Evolutionary conservation across 2,888 invertebrate genomes (phyloP).

Genomic region (Alentia gelatinosa): DNA sequence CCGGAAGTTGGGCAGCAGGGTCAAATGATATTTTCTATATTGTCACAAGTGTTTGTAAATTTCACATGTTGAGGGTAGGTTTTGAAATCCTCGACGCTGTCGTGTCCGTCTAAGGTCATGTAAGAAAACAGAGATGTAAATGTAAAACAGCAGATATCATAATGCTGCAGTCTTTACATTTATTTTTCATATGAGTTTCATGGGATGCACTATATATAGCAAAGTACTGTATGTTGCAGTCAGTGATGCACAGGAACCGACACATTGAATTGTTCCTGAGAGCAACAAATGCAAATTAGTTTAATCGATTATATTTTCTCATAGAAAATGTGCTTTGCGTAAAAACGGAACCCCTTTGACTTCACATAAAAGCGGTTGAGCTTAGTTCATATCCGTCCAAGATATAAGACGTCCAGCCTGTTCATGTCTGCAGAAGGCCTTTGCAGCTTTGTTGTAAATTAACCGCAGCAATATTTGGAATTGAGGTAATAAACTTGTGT

Average conservation of each 20-base stretch:
- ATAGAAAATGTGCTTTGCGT: background rate
- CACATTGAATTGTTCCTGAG: background rate
- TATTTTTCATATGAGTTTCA: conserved; percentile 3
- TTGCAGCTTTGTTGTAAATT: too few species aligned
- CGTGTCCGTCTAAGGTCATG: too few species aligned
- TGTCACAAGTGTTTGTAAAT: background rate
- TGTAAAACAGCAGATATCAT: background rate
- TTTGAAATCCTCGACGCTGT: too few species aligned
- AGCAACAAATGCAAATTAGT: background rate
- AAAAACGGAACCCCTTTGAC: background rate
- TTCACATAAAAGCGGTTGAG: background rate
- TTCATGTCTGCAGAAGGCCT: too few species aligned
- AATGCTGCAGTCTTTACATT: background rate
- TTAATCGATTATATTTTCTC: background rate
- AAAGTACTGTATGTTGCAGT: background rate
- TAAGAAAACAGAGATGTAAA: background rate
- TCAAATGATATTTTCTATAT: conserved; percentile 40
- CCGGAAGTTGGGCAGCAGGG: background rate
- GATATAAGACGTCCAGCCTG: background rate
- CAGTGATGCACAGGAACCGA: background rate
- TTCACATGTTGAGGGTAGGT: background rate
- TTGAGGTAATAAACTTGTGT: too few species aligned
- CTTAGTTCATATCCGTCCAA: background rate
- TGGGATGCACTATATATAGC: background rate
- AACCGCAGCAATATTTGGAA: too few species aligned